Base-by-base conservation (phyloP, 2,888 invertebrate species). In the Athalia cordata region DNA sequence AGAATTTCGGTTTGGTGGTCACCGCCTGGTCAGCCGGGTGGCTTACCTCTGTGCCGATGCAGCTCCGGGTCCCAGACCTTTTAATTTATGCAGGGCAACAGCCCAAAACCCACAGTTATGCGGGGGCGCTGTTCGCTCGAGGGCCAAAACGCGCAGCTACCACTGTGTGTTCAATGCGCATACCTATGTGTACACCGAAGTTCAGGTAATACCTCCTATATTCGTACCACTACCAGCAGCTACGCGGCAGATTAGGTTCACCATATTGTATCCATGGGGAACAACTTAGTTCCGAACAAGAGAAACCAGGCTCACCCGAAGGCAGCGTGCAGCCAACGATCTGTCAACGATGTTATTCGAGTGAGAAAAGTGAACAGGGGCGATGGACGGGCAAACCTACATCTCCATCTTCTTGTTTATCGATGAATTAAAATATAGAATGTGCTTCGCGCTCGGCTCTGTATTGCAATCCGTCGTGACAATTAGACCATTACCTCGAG, bases 71-170 rank as follows among this genome's bases (percentile, higher is more conserved):
- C 49, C n/a, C 13, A 43, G 15, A 50, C 72, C 80, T 74, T 9
- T 13, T 87, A 85, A 86, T 86, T 88, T 85, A 87, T 87, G 84
- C 85, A 86, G 77, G 79, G 82, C 85, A 85, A 85, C 86, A 84
- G 83, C 79, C 84, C 81, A 85, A 83, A 84, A 86, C 83, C 85
- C 80, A 85, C 85, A 57, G 7, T 45, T n/a, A 8, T 72, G 72
- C 72, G 72, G 45, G 59, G 57, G 72, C 9, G 55, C 72, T 13
- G 57, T 52, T 57, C 13, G 57, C 57, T 59, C 72, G 57, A 59
- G 57, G 72, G 72, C 68, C 55, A 55, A 8, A 68, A 68, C 55
- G 52, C 47, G 72, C 47, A 45, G 29, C 29, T 29, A 29, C 29
- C 29, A 2, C 29, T 29, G 29, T 29, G 29, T 29, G 29, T 29